These are phyloP conservation scores for Gambelia wislizenii DNA, from an alignment of 2,797 vertebrate genomes.

Conservation along the genomic window DNA sequence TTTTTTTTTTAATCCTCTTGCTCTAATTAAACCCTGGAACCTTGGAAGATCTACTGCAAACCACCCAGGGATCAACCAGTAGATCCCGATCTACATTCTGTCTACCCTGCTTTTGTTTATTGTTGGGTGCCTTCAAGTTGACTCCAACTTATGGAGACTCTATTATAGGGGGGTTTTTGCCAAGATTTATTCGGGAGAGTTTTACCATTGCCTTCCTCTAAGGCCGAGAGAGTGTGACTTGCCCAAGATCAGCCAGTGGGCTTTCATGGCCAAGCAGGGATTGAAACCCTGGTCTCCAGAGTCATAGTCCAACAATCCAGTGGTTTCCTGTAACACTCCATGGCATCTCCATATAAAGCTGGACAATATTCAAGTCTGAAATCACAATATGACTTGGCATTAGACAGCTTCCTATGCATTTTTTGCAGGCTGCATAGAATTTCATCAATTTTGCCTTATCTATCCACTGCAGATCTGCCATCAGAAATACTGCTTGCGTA, in stretches of 20 bases:
- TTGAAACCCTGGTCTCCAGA: no score
- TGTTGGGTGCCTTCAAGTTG: no score
- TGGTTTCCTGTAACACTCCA: not conserved
- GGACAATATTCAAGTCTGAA: not conserved
- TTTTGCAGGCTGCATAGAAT: not conserved
- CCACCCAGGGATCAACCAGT: not conserved
- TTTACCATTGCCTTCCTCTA: no score
- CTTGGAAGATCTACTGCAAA: not conserved
- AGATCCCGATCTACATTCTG: not conserved
- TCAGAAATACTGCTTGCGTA: not conserved
- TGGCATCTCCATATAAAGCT: not conserved
- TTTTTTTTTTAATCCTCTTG: not conserved
- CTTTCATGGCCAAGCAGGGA: no score
- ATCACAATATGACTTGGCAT: not conserved
- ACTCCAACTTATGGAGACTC: no score
- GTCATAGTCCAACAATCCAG: no score
- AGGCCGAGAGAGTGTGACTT: no score
- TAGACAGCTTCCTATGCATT: not conserved
- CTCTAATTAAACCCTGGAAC: not conserved
- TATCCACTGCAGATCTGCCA: not conserved
- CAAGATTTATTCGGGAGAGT: no score
- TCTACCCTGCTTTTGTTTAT: not conserved
- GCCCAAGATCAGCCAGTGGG: no score
- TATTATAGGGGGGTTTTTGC: no score
- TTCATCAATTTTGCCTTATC: not conserved